Percentiles rank a stretch among this genome's conserved stretches.
Conservation (phyloP, 2,888 invertebrate species). For the Thecophora atra region DNA sequence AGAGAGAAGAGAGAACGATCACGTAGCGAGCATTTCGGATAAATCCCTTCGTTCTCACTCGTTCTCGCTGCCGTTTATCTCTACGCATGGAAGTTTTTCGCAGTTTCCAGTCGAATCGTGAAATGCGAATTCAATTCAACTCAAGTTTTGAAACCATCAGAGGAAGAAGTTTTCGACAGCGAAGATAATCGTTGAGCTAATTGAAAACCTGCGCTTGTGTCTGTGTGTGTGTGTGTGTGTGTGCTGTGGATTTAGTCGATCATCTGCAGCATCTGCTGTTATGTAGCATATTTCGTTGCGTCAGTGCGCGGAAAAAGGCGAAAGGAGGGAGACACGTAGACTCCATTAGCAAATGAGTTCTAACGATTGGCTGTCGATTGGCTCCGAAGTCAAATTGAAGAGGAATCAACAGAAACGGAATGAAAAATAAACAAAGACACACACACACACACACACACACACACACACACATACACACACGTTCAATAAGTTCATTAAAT, state of each 20-base stretch:
- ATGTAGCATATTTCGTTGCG: neutral
- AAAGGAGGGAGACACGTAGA: slow-evolving; percentile 11
- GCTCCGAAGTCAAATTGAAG: neutral
- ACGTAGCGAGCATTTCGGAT: slow-evolving; percentile 17
- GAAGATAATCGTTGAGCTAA: slow-evolving; percentile 23
- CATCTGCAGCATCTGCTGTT: neutral
- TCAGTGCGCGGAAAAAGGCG: neutral
- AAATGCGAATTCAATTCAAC: slow-evolving; percentile 19
- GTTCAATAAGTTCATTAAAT: too few species aligned
- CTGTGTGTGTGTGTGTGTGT: neutral
- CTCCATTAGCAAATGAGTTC: slow-evolving; percentile 30
- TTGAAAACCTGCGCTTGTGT: slow-evolving; percentile 20
- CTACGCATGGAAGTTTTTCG: neutral
- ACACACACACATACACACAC: too few species aligned
- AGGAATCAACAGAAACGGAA: too few species aligned
- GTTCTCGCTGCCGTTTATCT: neutral
- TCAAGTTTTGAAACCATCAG: slow-evolving; percentile 14
- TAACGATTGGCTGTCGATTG: neutral
- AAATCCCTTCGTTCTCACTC: neutral
- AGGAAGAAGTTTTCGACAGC: slow-evolving; percentile 16
- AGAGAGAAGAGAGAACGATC: neutral
- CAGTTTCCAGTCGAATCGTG: neutral
- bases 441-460: too few species aligned
- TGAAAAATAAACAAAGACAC: too few species aligned
- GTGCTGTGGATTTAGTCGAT: neutral